Conservation (phyloP, 1,140 invertebrate genomes). For the Cotesia vestalis region DNA sequence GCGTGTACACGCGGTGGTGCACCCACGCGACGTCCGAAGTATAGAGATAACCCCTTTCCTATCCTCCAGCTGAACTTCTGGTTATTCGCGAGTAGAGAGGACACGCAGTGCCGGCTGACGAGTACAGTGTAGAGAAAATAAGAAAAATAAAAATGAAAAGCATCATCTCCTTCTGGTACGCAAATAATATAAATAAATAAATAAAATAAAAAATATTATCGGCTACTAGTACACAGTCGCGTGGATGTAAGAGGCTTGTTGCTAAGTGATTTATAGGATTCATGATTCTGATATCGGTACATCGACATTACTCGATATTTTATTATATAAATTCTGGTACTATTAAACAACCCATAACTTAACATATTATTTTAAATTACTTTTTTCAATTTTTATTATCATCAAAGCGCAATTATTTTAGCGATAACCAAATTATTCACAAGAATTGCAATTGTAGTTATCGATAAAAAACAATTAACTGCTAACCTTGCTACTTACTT, state of each 20-base stretch:
- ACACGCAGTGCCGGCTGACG: no score
- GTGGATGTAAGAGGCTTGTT: constrained; percentile 28
- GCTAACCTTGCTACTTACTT: no score
- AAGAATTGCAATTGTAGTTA: no score
- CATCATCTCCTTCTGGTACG: neutral
- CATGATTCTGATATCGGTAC: constrained; percentile 29
- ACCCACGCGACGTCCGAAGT: constrained; percentile 35
- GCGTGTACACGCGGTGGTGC: constrained; percentile 32
- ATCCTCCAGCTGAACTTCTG: neutral
- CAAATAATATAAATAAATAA: neutral
- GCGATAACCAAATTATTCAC: no score
- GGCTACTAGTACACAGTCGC: constrained; percentile 27
- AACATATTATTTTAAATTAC: neutral
- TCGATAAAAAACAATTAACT: no score
- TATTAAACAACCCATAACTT: neutral
- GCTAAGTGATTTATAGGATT: constrained; percentile 28
- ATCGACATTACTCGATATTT: constrained; percentile 20
- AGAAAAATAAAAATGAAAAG: no score
- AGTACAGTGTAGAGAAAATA: neutral
- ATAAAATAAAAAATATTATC: constrained; percentile 18
- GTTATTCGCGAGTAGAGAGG: no score
- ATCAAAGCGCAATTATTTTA: no score
- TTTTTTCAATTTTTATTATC: no score
- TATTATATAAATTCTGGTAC: neutral
- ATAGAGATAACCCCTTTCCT: constrained; percentile 17